phyloP scores from a whole-genome alignment of 2,797 vertebrate species.

The Neostethus bicornis region DNA sequence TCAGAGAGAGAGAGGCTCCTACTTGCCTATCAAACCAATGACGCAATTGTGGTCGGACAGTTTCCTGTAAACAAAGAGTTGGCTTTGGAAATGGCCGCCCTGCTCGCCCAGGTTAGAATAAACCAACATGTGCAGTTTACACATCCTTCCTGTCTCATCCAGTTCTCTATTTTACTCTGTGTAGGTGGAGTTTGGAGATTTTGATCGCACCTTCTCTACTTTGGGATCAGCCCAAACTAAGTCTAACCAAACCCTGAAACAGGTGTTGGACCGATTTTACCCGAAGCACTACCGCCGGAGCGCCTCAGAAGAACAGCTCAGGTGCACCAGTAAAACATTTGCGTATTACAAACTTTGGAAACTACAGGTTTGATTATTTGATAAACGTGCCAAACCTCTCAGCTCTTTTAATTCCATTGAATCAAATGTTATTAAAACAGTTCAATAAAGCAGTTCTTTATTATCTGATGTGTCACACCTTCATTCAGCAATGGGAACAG shows the following conservation, averaged over 20 bases:
- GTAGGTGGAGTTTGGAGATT: conserved; percentile 95
- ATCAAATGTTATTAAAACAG: no score
- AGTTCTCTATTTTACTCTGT: not conserved
- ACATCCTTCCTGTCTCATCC: not conserved
- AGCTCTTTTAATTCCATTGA: no score
- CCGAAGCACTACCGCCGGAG: conserved; percentile 90
- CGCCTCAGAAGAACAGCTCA: conserved; percentile 88
- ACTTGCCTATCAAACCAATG: conserved; percentile 93
- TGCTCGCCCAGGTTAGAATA: conserved; percentile 90
- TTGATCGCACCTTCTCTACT: conserved; percentile 90
- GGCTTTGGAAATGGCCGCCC: conserved; percentile 92
- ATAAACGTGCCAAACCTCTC: no score
- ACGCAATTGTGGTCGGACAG: conserved; percentile 90
- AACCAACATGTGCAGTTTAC: not conserved
- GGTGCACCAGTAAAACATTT: conserved; percentile 84
- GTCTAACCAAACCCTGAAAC: conserved; percentile 90
- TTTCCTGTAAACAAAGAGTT: conserved; percentile 98
- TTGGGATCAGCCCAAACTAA: conserved; percentile 85
- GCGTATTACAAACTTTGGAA: no score
- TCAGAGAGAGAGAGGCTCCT: conserved; percentile 94
- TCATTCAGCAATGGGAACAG: no score
- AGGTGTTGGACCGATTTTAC: conserved; percentile 93
- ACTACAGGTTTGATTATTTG: no score
- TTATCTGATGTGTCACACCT: no score
- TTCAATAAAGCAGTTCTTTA: no score